phyloP scores from a whole-genome alignment of 2,113 vertebrate species.

The Pantherophis guttatus region DNA sequence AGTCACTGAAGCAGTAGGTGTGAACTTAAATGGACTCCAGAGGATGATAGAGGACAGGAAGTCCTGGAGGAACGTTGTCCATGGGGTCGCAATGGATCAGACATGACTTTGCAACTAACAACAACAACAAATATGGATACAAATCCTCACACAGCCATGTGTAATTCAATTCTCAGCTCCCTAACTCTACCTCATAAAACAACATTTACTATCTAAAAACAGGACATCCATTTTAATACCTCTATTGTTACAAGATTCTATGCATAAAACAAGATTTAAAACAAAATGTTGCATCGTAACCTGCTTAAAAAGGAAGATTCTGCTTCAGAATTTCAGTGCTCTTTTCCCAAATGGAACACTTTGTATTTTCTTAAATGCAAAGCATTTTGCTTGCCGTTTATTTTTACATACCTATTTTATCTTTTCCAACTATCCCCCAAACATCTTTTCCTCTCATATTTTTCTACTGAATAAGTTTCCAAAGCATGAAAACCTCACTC shows the following conservation, averaged over 20 bases:
- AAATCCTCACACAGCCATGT: not conserved
- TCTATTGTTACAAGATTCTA: not conserved
- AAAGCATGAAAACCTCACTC: not conserved
- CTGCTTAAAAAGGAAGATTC: not conserved
- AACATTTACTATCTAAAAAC: not conserved
- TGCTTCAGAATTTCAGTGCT: not conserved
- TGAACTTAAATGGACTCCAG: no score
- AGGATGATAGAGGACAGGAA: no score
- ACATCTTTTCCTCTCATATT: not conserved
- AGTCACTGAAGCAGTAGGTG: no score
- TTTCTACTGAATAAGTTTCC: not conserved
- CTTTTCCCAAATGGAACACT: not conserved
- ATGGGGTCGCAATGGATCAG: no score
- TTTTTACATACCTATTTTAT: not conserved
- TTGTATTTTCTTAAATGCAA: not conserved
- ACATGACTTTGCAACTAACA: no score
- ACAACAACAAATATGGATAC: not conserved
- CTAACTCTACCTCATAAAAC: not conserved
- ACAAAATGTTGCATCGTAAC: not conserved
- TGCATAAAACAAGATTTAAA: not conserved
- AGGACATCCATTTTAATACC: not conserved
- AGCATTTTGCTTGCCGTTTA: not conserved
- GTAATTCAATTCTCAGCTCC: not conserved
- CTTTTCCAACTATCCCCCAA: not conserved
- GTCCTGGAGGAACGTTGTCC: no score